Conservation (phyloP, 2,797 vertebrate genomes). For the Pyrocephalus nanus region DNA sequence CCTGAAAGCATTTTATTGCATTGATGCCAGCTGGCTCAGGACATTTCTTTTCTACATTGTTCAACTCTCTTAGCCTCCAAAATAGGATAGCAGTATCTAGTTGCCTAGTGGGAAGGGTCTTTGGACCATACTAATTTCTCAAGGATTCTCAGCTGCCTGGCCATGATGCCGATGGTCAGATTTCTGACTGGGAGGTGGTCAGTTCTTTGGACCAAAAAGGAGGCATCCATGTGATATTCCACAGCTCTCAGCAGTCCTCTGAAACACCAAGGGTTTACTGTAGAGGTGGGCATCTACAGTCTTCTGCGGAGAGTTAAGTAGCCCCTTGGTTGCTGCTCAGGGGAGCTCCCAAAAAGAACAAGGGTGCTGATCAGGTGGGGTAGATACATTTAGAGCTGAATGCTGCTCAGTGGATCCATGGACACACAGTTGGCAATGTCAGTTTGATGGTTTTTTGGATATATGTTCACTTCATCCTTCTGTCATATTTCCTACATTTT, state of each 20-base stretch:
- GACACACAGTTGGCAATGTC: not conserved
- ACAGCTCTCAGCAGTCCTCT: not conserved
- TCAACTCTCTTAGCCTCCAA: not conserved
- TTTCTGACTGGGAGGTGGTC: not conserved
- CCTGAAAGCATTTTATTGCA: not conserved
- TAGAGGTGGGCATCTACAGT: not conserved
- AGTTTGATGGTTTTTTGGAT: rapidly evolving
- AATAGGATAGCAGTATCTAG: not conserved
- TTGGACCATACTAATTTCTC: not conserved
- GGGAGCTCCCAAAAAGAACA: not conserved
- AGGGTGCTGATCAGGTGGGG: not conserved
- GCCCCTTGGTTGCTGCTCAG: not conserved
- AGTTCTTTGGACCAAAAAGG: not conserved
- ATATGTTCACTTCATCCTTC: not conserved
- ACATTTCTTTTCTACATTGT: not conserved
- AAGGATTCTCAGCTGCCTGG: not conserved
- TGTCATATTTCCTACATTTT: not conserved
- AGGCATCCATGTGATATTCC: not conserved
- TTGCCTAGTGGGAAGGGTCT: not conserved
- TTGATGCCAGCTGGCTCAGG: not conserved
- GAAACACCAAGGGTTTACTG: not conserved
- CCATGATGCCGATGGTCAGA: not conserved
- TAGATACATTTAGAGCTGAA: not conserved
- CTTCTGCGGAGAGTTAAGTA: not conserved
- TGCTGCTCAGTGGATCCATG: not conserved